These are phyloP conservation scores for Elysia crispata DNA, from an alignment of 2,888 invertebrate genomes.

Conservation along the genomic window DNA sequence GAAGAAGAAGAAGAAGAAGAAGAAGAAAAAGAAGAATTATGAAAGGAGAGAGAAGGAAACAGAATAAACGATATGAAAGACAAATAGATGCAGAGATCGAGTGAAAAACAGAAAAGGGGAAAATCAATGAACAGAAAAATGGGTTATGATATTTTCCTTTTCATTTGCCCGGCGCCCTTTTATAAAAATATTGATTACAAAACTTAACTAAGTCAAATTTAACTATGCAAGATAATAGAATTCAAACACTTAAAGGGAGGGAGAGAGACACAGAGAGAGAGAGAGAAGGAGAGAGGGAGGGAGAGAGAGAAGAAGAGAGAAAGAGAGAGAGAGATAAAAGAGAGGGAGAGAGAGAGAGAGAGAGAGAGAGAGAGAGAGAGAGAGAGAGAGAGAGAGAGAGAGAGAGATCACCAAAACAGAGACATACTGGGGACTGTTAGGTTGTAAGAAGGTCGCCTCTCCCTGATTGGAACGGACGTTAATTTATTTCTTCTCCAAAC, in stretches of 20 bases:
- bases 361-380: not conserved
- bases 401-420: too few species aligned
- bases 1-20: slow-evolving; percentile 10
- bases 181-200: too few species aligned
- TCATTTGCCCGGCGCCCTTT: too few species aligned
- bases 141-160: too few species aligned
- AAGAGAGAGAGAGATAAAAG: slow-evolving; percentile 17
- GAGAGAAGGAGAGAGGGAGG: not conserved
- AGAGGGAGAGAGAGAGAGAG: slow-evolving; percentile 25
- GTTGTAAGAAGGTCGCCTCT: too few species aligned
- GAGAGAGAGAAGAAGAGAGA: slow-evolving; percentile 16
- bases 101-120: not conserved
- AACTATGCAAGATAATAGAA: too few species aligned
- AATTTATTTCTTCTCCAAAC: too few species aligned
- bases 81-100: not conserved
- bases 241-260: too few species aligned
- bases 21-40: slow-evolving; percentile 13
- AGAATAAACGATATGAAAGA: not conserved
- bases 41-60: not conserved
- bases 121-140: not conserved
- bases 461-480: too few species aligned
- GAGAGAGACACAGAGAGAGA: slow-evolving; percentile 6
- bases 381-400: too few species aligned
- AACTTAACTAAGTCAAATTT: too few species aligned
- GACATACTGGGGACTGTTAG: too few species aligned